phyloP scores from a whole-genome alignment of 2,888 invertebrate genomes.

The Polyommatus iphigenia region DNA sequence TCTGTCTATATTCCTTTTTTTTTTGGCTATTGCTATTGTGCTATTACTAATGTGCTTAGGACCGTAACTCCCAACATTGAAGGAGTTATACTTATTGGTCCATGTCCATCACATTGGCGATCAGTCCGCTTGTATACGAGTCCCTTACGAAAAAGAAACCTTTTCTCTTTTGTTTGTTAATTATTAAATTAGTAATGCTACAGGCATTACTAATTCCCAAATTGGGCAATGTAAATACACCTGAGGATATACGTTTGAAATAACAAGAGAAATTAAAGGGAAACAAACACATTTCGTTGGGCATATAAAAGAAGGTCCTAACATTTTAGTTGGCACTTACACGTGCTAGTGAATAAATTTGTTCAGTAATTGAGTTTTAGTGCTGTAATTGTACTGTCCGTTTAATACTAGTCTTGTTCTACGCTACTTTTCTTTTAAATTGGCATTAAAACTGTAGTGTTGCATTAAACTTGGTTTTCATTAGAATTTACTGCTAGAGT shows the following conservation, averaged over 20 bases:
- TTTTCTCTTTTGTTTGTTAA: too few relatives aligned
- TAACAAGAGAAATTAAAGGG: neutral
- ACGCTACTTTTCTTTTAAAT: constrained; percentile 24
- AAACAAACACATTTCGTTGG: constrained; percentile 4
- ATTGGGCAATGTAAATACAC: neutral
- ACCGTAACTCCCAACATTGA: too few relatives aligned
- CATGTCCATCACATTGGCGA: too few relatives aligned
- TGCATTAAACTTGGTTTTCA: neutral
- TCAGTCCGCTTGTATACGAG: too few relatives aligned
- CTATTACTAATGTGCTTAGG: too few relatives aligned
- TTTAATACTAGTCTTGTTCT: constrained; percentile 12
- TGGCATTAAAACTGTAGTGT: constrained; percentile 5
- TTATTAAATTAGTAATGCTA: too few relatives aligned
- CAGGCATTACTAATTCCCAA: too few relatives aligned
- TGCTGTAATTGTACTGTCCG: constrained; percentile 28
- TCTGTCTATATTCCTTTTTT: too few relatives aligned
- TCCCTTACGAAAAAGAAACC: too few relatives aligned
- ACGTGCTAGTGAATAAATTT: constrained; percentile 26
- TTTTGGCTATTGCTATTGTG: too few relatives aligned
- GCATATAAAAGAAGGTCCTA: neutral
- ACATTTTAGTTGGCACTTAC: constrained; percentile 15
- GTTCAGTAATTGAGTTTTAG: constrained; percentile 27
- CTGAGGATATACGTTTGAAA: neutral
- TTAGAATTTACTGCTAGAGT: neutral
- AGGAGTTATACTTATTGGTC: too few relatives aligned